Evolutionary conservation across 2,888 invertebrate genomes (phyloP).

Genomic region (Brenthis daphne): DNA sequence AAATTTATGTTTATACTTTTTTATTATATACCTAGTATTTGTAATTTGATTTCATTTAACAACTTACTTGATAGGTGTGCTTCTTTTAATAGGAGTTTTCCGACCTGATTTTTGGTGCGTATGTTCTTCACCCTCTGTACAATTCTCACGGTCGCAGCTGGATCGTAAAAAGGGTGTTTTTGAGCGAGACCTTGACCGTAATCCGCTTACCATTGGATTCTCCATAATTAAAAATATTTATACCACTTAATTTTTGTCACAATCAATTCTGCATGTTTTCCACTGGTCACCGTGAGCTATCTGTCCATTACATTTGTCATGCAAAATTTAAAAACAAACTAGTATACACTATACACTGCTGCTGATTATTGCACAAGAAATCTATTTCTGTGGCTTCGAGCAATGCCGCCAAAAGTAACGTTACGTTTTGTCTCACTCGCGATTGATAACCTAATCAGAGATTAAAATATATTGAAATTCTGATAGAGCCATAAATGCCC

Average conservation of each 20-base stretch:
- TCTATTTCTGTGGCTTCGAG: constrained; percentile 77
- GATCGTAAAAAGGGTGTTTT: constrained; percentile 85
- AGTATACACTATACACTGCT: constrained; percentile 42
- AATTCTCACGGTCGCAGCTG: constrained; percentile 82
- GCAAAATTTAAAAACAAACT: constrained; percentile 54
- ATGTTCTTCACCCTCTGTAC: constrained; percentile 78
- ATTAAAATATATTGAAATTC: constrained; percentile 24
- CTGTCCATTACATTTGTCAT: constrained; percentile 36
- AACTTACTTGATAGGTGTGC: constrained; percentile 78
- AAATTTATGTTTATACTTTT: no score
- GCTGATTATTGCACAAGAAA: constrained; percentile 72
- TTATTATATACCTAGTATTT: neutral
- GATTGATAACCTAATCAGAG: constrained; percentile 33
- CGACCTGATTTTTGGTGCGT: constrained; percentile 76
- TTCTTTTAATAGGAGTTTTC: constrained; percentile 73
- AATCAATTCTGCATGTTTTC: constrained; percentile 43
- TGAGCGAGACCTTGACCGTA: constrained; percentile 87
- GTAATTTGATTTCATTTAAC: neutral
- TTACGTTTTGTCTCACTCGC: constrained; percentile 51
- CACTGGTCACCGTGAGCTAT: constrained; percentile 40
- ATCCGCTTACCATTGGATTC: constrained; percentile 74
- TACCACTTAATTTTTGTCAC: constrained; percentile 29
- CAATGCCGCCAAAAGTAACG: constrained; percentile 78
- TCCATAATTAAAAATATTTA: constrained; percentile 57
- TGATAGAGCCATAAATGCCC: constrained; percentile 23